Conservation (phyloP, 2,888 invertebrate species). For the Orthosia incerta region DNA sequence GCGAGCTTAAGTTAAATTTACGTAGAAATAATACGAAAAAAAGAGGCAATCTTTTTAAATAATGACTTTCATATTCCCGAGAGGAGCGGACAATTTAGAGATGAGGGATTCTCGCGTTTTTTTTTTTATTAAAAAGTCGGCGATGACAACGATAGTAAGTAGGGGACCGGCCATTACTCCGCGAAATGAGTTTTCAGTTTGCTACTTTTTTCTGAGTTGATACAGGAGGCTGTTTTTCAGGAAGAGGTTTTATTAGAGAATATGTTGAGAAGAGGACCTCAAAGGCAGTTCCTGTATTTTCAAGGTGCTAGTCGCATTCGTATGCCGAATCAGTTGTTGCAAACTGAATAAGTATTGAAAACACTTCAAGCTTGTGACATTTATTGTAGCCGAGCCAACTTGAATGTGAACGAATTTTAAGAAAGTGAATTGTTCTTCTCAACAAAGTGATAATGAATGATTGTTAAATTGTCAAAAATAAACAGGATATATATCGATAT, state of each 20-base stretch:
- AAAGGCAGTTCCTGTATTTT: too few relatives aligned
- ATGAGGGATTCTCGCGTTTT: conserved; percentile 81
- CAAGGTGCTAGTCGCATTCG: too few relatives aligned
- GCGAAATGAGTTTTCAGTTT: conserved; percentile 90
- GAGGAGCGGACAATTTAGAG: conserved; percentile 89
- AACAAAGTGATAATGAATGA: too few relatives aligned
- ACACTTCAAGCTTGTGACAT: too few relatives aligned
- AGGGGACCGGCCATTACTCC: conserved; percentile 83
- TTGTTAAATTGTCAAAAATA: too few relatives aligned
- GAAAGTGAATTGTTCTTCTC: too few relatives aligned
- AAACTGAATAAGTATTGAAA: too few relatives aligned
- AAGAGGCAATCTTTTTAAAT: conserved; percentile 88
- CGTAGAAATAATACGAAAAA: conserved; percentile 89
- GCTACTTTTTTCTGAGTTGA: conserved; percentile 71
- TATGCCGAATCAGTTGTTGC: too few relatives aligned
- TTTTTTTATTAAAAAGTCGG: conserved; percentile 88
- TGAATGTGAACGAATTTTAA: too few relatives aligned
- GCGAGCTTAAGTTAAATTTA: conserved; percentile 87
- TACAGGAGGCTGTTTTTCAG: conserved; percentile 47
- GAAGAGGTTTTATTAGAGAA: background rate
- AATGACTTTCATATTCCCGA: conserved; percentile 90
- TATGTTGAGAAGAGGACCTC: too few relatives aligned
- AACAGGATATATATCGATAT: too few relatives aligned
- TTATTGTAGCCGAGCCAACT: too few relatives aligned
- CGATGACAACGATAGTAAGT: conserved; percentile 79